These are phyloP conservation scores for Chromis chromis DNA, from an alignment of 2,797 vertebrate genomes.

Conservation along the genomic window DNA sequence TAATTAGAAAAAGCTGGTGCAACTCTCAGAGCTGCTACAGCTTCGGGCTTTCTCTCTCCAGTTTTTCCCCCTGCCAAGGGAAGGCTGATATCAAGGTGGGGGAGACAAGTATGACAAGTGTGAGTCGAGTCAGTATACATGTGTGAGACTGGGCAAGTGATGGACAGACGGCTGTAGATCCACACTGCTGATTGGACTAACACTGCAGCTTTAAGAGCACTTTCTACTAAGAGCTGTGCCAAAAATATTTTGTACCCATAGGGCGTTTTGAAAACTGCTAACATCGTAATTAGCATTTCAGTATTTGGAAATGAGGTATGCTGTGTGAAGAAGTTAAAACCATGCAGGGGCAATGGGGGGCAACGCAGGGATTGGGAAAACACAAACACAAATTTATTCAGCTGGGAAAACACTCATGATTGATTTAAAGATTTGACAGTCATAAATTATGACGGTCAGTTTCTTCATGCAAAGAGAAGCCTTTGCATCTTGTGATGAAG, in stretches of 20 bases:
- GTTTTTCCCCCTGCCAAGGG: conserved; percentile 21
- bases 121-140: conserved; percentile 19
- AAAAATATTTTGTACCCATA: conserved; percentile 37
- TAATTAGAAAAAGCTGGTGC: conserved; percentile 72
- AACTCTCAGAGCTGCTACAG: conserved; percentile 57
- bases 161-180: conserved; percentile 39
- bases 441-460: conserved; percentile 67
- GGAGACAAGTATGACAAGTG: conserved; percentile 54
- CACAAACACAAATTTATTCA: conserved; percentile 57
- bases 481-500: conserved; percentile 67
- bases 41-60: conserved; percentile 52
- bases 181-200: conserved; percentile 40
- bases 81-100: conserved; percentile 63
- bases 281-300: conserved; percentile 65
- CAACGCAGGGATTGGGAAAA: conserved; percentile 37
- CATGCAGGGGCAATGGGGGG: conserved; percentile 51
- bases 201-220: conserved; percentile 42
- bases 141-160: conserved; percentile 18
- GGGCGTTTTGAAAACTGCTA: conserved; percentile 37
- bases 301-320: conserved; percentile 54
- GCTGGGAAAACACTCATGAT: conserved; percentile 61
- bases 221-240: conserved; percentile 14
- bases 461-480: conserved; percentile 60
- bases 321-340: conserved; percentile 56
- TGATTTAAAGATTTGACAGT: conserved; percentile 73